Evolutionary conservation across 37 sponge, comb jelly and placozoan species (phyloP).

Genomic region (Halisarca cf. caerulea): DNA sequence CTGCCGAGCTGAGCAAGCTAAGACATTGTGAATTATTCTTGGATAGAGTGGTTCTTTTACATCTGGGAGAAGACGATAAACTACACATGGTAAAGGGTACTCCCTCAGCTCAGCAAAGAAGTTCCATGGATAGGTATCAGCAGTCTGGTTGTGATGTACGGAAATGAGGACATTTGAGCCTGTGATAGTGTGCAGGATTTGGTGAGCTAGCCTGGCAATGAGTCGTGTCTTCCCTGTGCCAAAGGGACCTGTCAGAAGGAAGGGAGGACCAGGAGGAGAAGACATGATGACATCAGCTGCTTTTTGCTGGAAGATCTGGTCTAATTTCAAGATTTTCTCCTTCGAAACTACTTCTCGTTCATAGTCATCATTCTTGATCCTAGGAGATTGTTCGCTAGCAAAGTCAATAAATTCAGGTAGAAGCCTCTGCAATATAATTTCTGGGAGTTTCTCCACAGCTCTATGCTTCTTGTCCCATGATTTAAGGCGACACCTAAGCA

Average conservation of each 20-base stretch:
- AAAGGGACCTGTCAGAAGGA: constrained; percentile 23
- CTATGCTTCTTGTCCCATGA: neutral
- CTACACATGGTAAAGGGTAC: neutral
- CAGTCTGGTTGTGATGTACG: constrained; percentile 17
- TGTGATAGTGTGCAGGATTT: neutral
- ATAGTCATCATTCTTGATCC: neutral
- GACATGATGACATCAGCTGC: neutral
- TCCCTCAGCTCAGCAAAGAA: neutral
- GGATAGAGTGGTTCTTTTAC: neutral
- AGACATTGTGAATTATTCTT: neutral
- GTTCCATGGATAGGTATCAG: neutral
- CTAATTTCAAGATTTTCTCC: neutral
- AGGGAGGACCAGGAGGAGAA: constrained; percentile 2
- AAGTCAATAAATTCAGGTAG: neutral
- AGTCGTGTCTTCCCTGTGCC: constrained; percentile 23
- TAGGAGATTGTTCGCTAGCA: neutral
- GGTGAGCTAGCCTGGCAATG: neutral
- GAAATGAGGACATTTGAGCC: neutral
- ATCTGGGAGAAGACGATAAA: neutral
- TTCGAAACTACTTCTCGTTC: neutral
- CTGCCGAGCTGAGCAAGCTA: neutral
- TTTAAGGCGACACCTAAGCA: too few species aligned
- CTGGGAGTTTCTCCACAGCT: neutral
- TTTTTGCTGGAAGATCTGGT: constrained; percentile 14
- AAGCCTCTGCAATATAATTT: neutral